Evolutionary conservation across 2,113 vertebrate species (phyloP), one percentile per base, ranked within the genome.

Genomic region (Piaya cayana): DNA sequence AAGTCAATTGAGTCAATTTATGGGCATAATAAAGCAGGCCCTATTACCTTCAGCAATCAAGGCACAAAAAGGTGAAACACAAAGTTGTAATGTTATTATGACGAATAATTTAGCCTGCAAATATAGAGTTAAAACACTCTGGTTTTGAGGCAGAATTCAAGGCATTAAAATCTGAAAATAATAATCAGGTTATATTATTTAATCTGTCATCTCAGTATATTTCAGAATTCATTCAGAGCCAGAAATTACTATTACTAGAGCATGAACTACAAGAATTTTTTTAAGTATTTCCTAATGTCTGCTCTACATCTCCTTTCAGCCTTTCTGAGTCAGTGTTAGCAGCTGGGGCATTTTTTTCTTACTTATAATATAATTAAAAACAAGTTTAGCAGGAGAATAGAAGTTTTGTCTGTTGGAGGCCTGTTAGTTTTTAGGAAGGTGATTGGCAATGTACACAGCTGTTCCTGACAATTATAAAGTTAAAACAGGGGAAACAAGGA

Each of bases 1-100:
- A 98, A 98, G 98, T 98, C 98, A 98, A 98, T 98, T 98, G 98
- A 98, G 95, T 98, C 96, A 98, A 98, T 98, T 98, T 98, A 98
- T 98, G 97, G 97, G 96, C 97, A 97, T 97, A 98, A 98, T 98
- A 98, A 98, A 98, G 98, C 21, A 94, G 96, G 71, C 95, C 96
- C 97, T 97, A 97, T 98, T 98, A 98, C 98, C 93, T 98, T 98
- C 96, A 97, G 96, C 96, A 97, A 92, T 96, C 97, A 97, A 98
- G 97, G 97, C 96, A 98, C 98, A 97, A 98, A 96, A 97, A 97
- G 97, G 98, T 98, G 97, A 98, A 98, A 98, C 97, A 97, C 97
- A 91, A 96, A 97, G 97, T 83, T 98, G 96, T 98, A 97, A 98
- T 98, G 96, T 98, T 98, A 97, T 98, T 98, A 97, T 97, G 97